Evolutionary conservation across 2,888 invertebrate genomes (phyloP).

Genomic region (Lumbricus terrestris): DNA sequence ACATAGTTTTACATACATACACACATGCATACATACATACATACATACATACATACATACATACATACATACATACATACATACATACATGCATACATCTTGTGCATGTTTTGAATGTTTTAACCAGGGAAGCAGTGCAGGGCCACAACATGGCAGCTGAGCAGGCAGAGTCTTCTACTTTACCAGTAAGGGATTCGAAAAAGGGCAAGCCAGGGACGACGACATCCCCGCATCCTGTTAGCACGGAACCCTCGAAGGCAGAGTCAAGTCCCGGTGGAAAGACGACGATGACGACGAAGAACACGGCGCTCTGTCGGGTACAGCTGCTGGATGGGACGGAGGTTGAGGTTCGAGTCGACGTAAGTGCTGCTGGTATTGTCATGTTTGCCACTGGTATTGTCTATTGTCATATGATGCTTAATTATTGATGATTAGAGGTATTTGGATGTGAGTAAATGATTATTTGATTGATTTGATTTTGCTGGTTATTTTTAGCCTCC

Average conservation of each 20-base stretch:
- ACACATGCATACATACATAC: too few species aligned
- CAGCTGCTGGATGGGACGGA: conserved; percentile 81
- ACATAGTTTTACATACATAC: too few species aligned
- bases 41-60: too few species aligned
- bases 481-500: too few species aligned
- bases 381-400: too few species aligned
- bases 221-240: background rate
- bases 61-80: too few species aligned
- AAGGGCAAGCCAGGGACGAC: background rate
- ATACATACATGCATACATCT: too few species aligned
- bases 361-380: too few species aligned
- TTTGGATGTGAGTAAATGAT: too few species aligned
- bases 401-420: too few species aligned
- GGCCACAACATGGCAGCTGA: background rate
- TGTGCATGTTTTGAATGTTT: background rate
- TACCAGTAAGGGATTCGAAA: background rate
- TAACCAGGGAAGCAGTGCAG: background rate
- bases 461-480: too few species aligned
- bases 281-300: conserved; percentile 7
- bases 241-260: background rate
- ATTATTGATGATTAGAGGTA: background rate
- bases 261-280: conserved; percentile 7
- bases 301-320: conserved; percentile 66
- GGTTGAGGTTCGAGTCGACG: conserved; percentile 80
- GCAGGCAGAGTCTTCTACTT: background rate